A percentile compares a stretch with the other conserved stretches of the same genome.
These are phyloP conservation scores for Papilio polyxenes DNA, from an alignment of 1,140 invertebrate species.

Conservation along the genomic window DNA sequence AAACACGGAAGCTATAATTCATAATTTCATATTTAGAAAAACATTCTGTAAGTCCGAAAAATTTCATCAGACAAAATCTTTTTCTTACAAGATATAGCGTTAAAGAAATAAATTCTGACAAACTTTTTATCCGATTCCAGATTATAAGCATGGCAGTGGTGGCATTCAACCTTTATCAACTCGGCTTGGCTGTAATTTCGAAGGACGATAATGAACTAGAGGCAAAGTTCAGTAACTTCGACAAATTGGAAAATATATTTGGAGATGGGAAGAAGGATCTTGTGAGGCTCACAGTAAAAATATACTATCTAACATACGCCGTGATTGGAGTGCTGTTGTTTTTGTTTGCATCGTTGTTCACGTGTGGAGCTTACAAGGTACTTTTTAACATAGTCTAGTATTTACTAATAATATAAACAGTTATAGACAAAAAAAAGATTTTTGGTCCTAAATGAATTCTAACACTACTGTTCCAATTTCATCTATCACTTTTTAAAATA, in stretches of 20 bases:
- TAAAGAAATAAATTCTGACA: not conserved
- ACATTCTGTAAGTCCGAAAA: not conserved
- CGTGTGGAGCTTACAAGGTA: constrained; percentile 69
- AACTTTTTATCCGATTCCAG: constrained; percentile 53
- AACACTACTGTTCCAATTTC: not conserved
- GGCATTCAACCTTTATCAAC: constrained; percentile 61
- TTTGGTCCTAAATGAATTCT: not conserved
- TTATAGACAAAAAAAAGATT: not conserved
- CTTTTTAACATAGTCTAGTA: constrained; percentile 13
- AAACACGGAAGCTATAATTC: too few species aligned
- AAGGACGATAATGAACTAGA: constrained; percentile 53
- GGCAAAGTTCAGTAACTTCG: constrained; percentile 65
- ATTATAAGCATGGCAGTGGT: constrained; percentile 65
- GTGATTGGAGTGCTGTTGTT: constrained; percentile 62
- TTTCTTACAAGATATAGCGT: not conserved
- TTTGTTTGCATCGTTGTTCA: constrained; percentile 61
- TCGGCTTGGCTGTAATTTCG: constrained; percentile 54
- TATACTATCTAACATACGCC: constrained; percentile 66
- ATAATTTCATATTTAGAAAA: not conserved
- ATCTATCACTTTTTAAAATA: too few species aligned
- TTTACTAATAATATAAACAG: not conserved
- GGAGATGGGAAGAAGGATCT: constrained; percentile 55
- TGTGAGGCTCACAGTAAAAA: constrained; percentile 53
- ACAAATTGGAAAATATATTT: constrained; percentile 67
- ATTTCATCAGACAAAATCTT: too few species aligned